Percentiles rank a stretch among this genome's conserved stretches.
Conservation (phyloP, 1,140 invertebrate genomes). For the Drosophila pandora region DNA sequence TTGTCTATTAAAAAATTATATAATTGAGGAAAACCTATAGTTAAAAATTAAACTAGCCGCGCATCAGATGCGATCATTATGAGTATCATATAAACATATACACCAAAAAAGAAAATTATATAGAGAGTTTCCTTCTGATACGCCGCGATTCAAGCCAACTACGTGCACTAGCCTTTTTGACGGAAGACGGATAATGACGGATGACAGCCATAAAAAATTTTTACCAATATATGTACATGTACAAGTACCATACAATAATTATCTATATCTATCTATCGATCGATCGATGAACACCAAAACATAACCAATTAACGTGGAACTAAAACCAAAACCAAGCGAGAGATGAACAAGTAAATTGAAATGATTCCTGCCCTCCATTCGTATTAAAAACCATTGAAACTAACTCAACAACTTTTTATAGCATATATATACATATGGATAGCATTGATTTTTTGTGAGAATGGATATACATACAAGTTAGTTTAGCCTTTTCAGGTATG, state of each 20-base stretch:
- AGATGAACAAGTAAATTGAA: constrained; percentile 78
- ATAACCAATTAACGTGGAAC: constrained; percentile 57
- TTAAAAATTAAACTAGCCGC: constrained; percentile 18
- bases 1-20: constrained; percentile 69
- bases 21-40: constrained; percentile 7
- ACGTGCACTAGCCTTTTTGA: constrained; percentile 64
- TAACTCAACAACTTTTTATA: constrained; percentile 80
- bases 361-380: constrained; percentile 83
- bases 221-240: constrained; percentile 77
- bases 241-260: constrained; percentile 53
- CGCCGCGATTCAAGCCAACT: constrained; percentile 33
- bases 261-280: constrained; percentile 52
- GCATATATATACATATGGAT: constrained; percentile 62
- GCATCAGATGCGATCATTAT: constrained; percentile 70
- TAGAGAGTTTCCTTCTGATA: constrained; percentile 72
- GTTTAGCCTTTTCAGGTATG: constrained; percentile 51
- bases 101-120: constrained; percentile 47
- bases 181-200: constrained; percentile 4
- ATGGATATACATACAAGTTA: constrained; percentile 49
- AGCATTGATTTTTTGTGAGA: constrained; percentile 74
- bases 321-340: constrained; percentile 56
- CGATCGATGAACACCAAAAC: constrained; percentile 16
- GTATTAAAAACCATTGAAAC: constrained; percentile 81
- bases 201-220: constrained; percentile 45
- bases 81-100: constrained; percentile 20